Percentiles rank a stretch among this genome's conserved stretches.
These are phyloP conservation scores for Conops quadrifasciatus DNA, from an alignment of 2,888 invertebrate species.

Conservation along the genomic window DNA sequence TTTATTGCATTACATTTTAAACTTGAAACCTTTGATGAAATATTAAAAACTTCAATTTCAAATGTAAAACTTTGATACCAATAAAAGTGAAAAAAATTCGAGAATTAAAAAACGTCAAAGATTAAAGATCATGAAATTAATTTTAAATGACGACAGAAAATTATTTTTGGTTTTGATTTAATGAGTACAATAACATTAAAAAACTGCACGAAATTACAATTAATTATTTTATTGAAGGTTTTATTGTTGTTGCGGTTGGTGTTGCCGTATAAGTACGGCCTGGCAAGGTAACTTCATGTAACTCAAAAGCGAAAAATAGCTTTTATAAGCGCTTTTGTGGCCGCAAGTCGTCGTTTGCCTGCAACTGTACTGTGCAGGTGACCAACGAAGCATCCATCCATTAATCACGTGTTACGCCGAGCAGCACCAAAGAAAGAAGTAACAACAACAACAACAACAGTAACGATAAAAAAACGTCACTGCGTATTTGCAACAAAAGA, in stretches of 20 bases:
- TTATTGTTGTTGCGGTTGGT: constrained; percentile 8
- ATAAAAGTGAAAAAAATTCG: constrained; percentile 2
- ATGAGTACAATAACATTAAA: constrained; percentile 28
- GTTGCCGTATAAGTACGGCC: too few species aligned
- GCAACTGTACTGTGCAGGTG: neutral
- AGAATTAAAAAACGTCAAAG: neutral
- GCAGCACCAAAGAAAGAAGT: neutral
- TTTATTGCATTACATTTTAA: constrained; percentile 28
- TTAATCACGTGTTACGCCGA: neutral
- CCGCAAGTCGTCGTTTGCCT: neutral
- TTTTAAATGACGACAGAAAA: constrained; percentile 16
- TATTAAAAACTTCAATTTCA: constrained; percentile 27
- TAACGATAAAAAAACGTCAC: neutral
- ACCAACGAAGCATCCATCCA: neutral
- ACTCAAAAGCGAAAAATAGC: neutral
- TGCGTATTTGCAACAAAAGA: too few species aligned
- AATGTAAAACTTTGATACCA: neutral
- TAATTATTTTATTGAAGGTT: constrained; percentile 8
- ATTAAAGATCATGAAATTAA: constrained; percentile 14
- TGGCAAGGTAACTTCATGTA: neutral
- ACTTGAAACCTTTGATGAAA: constrained; percentile 17
- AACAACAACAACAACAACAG: neutral
- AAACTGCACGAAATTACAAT: constrained; percentile 15
- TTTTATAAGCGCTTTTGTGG: neutral
- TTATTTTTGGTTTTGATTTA: constrained; percentile 19